Percentiles rank a stretch among this genome's conserved stretches.
phyloP scores from a whole-genome alignment of 2,113 vertebrate genomes.

The Burhinus bistriatus region DNA sequence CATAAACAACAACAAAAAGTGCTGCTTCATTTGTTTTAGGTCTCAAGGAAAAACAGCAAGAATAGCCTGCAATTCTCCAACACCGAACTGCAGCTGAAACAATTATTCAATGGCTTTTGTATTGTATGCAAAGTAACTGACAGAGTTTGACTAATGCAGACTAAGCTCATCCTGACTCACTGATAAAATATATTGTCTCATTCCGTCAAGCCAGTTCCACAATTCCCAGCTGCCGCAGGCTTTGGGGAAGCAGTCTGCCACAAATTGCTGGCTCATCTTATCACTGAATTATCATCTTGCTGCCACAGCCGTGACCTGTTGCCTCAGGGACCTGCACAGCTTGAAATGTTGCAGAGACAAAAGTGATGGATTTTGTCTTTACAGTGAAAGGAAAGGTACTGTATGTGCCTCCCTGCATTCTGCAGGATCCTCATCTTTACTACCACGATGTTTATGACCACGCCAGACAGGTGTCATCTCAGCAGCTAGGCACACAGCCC shows the following conservation, averaged over 20 bases:
- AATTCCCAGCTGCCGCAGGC: background rate
- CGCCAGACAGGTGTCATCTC: background rate
- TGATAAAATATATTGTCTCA: background rate
- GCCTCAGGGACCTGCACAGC: background rate
- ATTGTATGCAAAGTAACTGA: background rate
- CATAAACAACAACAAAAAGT: background rate
- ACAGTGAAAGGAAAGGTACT: background rate
- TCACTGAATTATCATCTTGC: background rate
- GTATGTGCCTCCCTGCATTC: background rate
- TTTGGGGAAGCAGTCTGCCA: background rate
- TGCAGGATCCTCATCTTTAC: background rate
- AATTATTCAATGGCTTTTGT: background rate
- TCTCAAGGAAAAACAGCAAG: background rate
- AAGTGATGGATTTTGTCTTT: background rate
- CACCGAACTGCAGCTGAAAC: background rate
- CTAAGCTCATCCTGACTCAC: background rate
- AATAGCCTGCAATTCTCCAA: background rate
- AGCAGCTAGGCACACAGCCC: background rate
- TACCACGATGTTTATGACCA: rapidly evolving
- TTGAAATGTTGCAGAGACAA: background rate
- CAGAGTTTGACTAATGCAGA: background rate
- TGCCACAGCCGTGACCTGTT: background rate
- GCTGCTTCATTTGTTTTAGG: background rate
- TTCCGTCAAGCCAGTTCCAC: background rate
- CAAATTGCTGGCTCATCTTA: background rate